Evolutionary conservation across 2,113 vertebrate genomes (phyloP).

Genomic region (Emydura subglobosa): DNA sequence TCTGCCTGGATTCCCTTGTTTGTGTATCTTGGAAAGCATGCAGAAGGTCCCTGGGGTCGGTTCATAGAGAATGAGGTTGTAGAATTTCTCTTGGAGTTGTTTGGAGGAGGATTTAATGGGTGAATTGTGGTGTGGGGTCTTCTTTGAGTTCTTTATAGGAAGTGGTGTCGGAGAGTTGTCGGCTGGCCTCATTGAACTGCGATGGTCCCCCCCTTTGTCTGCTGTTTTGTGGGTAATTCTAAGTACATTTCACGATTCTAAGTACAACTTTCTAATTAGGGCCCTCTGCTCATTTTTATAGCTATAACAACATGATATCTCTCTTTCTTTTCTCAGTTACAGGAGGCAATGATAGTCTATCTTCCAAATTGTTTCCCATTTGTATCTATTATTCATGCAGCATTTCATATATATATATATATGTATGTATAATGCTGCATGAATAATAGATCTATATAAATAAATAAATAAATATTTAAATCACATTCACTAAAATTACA

Average conservation of each 20-base stretch:
- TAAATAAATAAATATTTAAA: not conserved
- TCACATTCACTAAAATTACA: not conserved
- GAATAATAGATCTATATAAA: no score
- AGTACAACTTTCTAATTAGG: not conserved
- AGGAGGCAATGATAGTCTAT: not conserved
- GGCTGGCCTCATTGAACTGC: not conserved
- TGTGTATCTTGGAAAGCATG: not conserved
- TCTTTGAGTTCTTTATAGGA: not conserved
- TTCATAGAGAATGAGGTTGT: not conserved
- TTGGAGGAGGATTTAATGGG: not conserved
- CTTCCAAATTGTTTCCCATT: not conserved
- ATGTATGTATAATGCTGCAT: no score
- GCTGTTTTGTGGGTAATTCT: not conserved
- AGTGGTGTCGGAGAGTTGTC: not conserved
- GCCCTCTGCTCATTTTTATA: not conserved
- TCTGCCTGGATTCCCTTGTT: not conserved
- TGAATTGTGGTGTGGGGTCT: not conserved
- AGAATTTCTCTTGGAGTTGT: not conserved
- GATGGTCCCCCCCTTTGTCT: not conserved
- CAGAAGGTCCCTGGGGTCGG: not conserved
- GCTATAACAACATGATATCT: not conserved
- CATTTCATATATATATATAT: not conserved
- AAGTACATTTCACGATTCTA: not conserved
- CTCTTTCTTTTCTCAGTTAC: not conserved
- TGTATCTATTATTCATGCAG: not conserved